These are phyloP conservation scores for Rhegmatorhina hoffmannsi DNA, from an alignment of 2,113 vertebrate genomes.

Conservation along the genomic window DNA sequence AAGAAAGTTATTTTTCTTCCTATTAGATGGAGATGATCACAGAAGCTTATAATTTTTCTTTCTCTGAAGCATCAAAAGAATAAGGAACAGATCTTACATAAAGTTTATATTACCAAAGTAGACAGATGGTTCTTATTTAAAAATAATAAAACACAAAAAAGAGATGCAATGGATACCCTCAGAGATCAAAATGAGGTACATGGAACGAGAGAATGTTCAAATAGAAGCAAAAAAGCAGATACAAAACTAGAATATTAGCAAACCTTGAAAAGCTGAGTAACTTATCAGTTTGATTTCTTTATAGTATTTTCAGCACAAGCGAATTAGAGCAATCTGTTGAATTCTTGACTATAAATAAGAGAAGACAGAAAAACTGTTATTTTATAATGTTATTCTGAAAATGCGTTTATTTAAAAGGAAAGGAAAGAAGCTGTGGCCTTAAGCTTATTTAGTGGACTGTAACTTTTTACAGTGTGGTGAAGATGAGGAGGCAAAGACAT, in stretches of 20 bases:
- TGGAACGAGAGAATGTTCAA: background rate
- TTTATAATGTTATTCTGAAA: background rate
- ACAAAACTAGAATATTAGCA: background rate
- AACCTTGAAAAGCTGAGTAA: background rate
- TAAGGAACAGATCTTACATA: background rate
- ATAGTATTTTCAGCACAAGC: background rate
- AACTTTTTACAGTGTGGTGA: background rate
- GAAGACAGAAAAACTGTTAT: background rate
- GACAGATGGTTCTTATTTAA: background rate
- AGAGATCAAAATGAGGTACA: background rate
- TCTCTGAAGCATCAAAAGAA: background rate
- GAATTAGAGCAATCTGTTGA: conserved; percentile 16
- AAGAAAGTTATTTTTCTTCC: background rate
- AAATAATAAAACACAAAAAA: background rate
- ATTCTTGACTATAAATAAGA: conserved; percentile 10
- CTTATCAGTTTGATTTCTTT: background rate
- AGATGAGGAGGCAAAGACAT: background rate
- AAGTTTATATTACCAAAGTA: background rate
- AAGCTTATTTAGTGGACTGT: background rate
- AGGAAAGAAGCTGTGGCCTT: background rate
- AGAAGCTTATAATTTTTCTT: background rate
- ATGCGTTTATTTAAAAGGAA: background rate
- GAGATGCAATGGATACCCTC: background rate
- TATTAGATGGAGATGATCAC: background rate
- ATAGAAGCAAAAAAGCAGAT: background rate